A percentile compares a stretch with the other conserved stretches of the same genome.
phyloP scores from a whole-genome alignment of 2,797 vertebrate genomes.

The Eurystomus glaucurus region DNA sequence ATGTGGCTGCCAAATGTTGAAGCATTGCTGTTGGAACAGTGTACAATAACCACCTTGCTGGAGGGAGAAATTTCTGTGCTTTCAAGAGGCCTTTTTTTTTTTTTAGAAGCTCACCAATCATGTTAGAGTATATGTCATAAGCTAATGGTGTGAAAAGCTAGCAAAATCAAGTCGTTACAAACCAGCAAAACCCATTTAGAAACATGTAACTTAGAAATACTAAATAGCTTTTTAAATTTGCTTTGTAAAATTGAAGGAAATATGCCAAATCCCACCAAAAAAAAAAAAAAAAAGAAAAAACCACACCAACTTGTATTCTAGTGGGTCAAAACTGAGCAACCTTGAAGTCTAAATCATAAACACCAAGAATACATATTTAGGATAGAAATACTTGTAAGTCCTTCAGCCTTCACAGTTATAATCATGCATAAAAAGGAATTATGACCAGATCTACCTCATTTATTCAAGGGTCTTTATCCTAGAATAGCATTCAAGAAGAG shows the following conservation, averaged over 20 bases:
- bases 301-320: not conserved
- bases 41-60: not conserved
- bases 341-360: slow-evolving; percentile 13
- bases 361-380: not conserved
- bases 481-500: not conserved
- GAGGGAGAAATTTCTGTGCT: not conserved
- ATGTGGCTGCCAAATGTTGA: not conserved
- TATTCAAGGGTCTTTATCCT: slow-evolving; percentile 37
- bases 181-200: not conserved
- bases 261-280: not conserved
- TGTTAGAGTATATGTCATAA: not conserved
- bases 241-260: not conserved
- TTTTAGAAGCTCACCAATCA: not conserved
- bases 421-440: not conserved
- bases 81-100: not conserved
- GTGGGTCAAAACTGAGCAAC: not conserved
- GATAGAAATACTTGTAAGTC: slow-evolving; percentile 31
- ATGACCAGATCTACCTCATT: not conserved
- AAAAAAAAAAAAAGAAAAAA: not conserved
- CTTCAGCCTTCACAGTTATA: not conserved
- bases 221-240: not conserved
- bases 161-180: not conserved
- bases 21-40: not conserved
- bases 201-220: not conserved
- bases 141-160: not conserved